Percentiles rank a stretch among this genome's conserved stretches.
phyloP scores from a whole-genome alignment of 2,797 vertebrate species.

The Phataginus tetradactyla region DNA sequence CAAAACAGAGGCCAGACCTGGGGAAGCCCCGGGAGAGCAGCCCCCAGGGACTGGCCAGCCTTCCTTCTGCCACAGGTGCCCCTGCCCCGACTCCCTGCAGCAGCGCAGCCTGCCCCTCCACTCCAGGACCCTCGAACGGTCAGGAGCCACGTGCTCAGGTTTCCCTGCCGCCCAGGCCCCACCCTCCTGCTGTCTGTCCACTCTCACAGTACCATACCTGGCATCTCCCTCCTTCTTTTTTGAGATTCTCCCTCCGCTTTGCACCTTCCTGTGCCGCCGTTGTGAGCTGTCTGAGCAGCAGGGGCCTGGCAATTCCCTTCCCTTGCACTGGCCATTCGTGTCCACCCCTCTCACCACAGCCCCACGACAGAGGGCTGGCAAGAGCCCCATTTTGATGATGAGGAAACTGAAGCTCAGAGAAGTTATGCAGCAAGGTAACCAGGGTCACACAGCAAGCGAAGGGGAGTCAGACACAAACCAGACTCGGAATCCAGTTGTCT shows the following conservation, averaged over 20 bases:
- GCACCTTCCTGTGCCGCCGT: background rate
- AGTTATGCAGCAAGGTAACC: background rate
- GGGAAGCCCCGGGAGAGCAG: background rate
- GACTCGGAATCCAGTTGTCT: background rate
- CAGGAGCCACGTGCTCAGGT: background rate
- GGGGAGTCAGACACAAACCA: background rate
- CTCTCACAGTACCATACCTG: rapidly evolving
- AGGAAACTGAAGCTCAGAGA: slow-evolving; percentile 33
- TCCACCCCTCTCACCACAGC: background rate
- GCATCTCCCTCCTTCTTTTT: background rate
- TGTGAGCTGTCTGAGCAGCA: rapidly evolving
- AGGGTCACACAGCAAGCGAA: background rate
- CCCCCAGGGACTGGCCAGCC: background rate
- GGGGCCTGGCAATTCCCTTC: background rate
- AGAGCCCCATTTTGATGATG: background rate
- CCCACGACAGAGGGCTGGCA: background rate
- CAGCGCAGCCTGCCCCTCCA: background rate
- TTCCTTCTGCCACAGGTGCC: background rate
- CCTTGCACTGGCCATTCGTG: rapidly evolving
- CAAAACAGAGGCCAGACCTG: slow-evolving; percentile 13
- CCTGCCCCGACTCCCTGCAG: too few species aligned
- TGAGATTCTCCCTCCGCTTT: background rate
- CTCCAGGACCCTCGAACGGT: rapidly evolving
- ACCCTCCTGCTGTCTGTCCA: background rate
- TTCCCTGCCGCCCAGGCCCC: background rate